Evolutionary conservation across 1,140 invertebrate genomes (phyloP).

Genomic region (Cardiocondyla obscurior): DNA sequence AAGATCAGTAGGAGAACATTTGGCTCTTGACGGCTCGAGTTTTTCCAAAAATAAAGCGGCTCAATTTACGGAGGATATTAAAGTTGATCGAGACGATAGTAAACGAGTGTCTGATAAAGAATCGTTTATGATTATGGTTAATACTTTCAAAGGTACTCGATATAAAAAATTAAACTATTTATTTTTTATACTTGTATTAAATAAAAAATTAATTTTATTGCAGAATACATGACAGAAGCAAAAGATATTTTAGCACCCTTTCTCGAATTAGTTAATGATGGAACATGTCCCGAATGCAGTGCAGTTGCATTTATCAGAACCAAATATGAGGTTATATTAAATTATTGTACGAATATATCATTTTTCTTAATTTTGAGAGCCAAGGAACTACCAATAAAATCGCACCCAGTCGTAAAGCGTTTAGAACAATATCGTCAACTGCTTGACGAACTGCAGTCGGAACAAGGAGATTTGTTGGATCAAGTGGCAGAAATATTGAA

Average conservation of each 20-base stretch:
- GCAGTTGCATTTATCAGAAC: slow-evolving; percentile 88
- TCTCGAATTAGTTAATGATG: slow-evolving; percentile 86
- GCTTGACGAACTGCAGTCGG: slow-evolving; percentile 88
- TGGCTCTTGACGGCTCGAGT: slow-evolving; percentile 92
- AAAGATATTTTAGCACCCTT: slow-evolving; percentile 87
- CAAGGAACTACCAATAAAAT: slow-evolving; percentile 87
- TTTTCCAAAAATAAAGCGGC: slow-evolving; percentile 86
- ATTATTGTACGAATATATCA: slow-evolving; percentile 93
- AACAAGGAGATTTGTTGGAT: slow-evolving; percentile 86
- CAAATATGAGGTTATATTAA: slow-evolving; percentile 89
- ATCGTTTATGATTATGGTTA: slow-evolving; percentile 77
- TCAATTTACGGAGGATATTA: slow-evolving; percentile 78
- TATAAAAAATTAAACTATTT: too few relatives aligned
- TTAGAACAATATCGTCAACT: slow-evolving; percentile 92
- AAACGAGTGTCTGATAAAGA: slow-evolving; percentile 57
- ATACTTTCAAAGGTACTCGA: slow-evolving; percentile 89
- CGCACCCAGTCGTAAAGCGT: slow-evolving; percentile 94
- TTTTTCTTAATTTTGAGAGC: slow-evolving; percentile 94
- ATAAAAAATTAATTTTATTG: slow-evolving; percentile 26
- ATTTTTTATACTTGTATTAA: too few relatives aligned
- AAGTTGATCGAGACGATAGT: slow-evolving; percentile 70
- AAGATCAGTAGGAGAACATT: slow-evolving; percentile 88
- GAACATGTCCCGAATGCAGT: slow-evolving; percentile 84
- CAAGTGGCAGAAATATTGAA: slow-evolving; percentile 81
- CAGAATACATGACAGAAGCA: slow-evolving; percentile 86